Conservation (phyloP, 2,888 invertebrate species). For the Athrips mouffetella region DNA sequence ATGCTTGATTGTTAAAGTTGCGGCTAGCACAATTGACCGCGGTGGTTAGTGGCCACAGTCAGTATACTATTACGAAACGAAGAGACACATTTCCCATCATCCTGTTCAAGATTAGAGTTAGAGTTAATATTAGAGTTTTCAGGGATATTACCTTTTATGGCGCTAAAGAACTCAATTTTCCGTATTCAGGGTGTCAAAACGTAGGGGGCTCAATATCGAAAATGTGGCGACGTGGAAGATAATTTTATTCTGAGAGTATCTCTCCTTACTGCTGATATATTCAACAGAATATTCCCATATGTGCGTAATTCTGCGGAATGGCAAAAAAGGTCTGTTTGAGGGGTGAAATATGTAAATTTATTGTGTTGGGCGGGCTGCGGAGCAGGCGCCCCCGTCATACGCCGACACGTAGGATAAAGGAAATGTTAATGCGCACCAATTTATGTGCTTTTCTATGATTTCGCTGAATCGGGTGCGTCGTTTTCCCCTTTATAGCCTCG, state of each 20-base stretch:
- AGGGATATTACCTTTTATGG: constrained; percentile 12
- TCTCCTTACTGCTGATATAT: constrained; percentile 77
- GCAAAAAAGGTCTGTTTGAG: constrained; percentile 79
- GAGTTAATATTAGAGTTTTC: too few relatives aligned
- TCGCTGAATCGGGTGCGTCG: constrained; percentile 70
- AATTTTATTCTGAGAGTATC: constrained; percentile 77
- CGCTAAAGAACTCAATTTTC: constrained; percentile 23
- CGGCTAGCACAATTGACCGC: too few relatives aligned
- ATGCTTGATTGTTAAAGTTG: too few relatives aligned
- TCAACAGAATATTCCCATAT: constrained; percentile 79
- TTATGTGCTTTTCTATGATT: constrained; percentile 79
- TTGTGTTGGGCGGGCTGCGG: constrained; percentile 74
- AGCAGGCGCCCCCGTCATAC: constrained; percentile 72
- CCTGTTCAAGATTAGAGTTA: too few relatives aligned
- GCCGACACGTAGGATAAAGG: constrained; percentile 78
- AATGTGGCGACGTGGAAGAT: constrained; percentile 71
- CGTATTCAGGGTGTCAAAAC: constrained; percentile 48
- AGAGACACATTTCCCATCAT: too few relatives aligned
- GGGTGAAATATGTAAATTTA: constrained; percentile 79
- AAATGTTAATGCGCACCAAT: constrained; percentile 77
- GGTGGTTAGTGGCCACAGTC: too few relatives aligned
- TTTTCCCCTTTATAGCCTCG: constrained; percentile 65
- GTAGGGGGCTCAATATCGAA: constrained; percentile 60
- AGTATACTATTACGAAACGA: too few relatives aligned
- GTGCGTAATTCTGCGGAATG: constrained; percentile 78